Evolutionary conservation across 2,113 vertebrate genomes (phyloP).

Genomic region (Polyodon spathula): DNA sequence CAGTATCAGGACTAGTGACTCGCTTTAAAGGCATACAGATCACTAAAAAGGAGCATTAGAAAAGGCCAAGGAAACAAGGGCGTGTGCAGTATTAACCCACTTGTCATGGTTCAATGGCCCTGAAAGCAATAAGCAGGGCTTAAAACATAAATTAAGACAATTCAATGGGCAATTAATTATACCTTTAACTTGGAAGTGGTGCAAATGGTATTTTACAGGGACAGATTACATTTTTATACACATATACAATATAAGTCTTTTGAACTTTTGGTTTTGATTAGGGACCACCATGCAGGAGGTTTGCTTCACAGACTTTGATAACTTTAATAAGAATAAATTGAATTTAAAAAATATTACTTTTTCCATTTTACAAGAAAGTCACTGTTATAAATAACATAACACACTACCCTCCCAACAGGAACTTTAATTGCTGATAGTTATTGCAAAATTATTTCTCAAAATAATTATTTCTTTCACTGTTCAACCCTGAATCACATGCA

Average conservation of each 20-base stretch:
- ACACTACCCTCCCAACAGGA: too few species aligned
- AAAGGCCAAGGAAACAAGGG: slow-evolving; percentile 11
- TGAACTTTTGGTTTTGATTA: not conserved
- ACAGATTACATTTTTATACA: not conserved
- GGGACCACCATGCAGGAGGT: not conserved
- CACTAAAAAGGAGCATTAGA: not conserved
- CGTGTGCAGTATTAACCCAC: slow-evolving; percentile 2
- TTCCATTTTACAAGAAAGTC: too few species aligned
- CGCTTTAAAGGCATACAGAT: too few species aligned
- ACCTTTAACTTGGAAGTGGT: not conserved
- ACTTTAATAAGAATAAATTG: too few species aligned
- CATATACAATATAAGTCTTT: not conserved
- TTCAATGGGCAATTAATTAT: slow-evolving; percentile 15
- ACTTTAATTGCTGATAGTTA: too few species aligned
- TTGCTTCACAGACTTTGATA: too few species aligned
- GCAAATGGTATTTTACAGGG: not conserved
- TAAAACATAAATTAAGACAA: slow-evolving; percentile 14
- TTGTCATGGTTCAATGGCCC: slow-evolving; percentile 6
- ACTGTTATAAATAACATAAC: too few species aligned
- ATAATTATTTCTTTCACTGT: too few species aligned
- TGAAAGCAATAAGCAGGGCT: slow-evolving; percentile 13
- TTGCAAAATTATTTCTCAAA: too few species aligned
- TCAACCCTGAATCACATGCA: too few species aligned
- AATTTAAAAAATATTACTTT: too few species aligned
- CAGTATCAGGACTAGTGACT: too few species aligned